phyloP scores from a whole-genome alignment of 2,888 invertebrate species.

The Limenitis camilla region DNA sequence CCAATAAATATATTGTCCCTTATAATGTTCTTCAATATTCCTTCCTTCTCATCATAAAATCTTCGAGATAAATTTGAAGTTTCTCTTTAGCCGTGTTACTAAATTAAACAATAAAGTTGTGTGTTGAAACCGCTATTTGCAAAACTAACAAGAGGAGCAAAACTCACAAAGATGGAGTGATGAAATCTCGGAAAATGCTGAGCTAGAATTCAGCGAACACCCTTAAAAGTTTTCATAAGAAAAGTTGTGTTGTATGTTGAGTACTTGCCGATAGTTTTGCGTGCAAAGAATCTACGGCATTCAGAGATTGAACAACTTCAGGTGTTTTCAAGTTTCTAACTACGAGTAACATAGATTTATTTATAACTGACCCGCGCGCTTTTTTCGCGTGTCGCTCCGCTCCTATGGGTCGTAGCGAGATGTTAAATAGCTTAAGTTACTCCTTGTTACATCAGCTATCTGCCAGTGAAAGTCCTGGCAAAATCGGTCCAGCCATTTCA shows the following conservation, averaged over 20 bases:
- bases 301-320: constrained; percentile 13
- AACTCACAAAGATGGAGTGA: constrained; percentile 30
- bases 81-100: no score
- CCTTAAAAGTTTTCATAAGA: constrained; percentile 54
- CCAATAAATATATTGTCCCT: no score
- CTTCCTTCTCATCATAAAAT: no score
- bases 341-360: constrained; percentile 4
- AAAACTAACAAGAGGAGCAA: constrained; percentile 26
- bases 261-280: constrained; percentile 26
- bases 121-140: not conserved
- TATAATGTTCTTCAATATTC: no score
- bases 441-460: no score
- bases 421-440: no score
- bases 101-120: not conserved
- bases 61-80: no score
- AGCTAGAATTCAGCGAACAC: constrained; percentile 41
- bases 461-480: no score
- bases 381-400: no score
- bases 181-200: constrained; percentile 38
- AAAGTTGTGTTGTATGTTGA: constrained; percentile 43
- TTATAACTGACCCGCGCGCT: constrained; percentile 3
- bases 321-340: constrained; percentile 12
- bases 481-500: no score
- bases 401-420: no score
- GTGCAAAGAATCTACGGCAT: constrained; percentile 22